These are phyloP conservation scores for Caenorhabditis virilis DNA, from an alignment of 2,888 invertebrate species.

Conservation along the genomic window DNA sequence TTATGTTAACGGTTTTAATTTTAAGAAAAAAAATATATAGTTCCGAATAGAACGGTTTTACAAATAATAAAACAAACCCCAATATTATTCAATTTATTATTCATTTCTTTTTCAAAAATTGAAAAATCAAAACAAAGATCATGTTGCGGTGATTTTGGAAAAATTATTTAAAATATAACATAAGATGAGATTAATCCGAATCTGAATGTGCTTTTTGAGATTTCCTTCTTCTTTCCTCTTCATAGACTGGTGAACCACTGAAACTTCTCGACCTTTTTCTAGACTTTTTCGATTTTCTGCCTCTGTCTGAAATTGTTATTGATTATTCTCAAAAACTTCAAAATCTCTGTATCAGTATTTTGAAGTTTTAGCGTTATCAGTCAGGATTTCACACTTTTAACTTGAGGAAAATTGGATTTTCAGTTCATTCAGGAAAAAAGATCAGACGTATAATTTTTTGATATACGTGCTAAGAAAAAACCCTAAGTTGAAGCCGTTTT, in stretches of 20 bases:
- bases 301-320: slow-evolving; percentile 16
- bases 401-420: too few relatives aligned
- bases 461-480: not conserved
- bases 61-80: too few relatives aligned
- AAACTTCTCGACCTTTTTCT: slow-evolving; percentile 25
- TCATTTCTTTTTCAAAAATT: not conserved
- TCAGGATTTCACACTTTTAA: too few relatives aligned
- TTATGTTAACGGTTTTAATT: too few relatives aligned
- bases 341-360: too few relatives aligned
- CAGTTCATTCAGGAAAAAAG: not conserved
- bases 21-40: too few relatives aligned
- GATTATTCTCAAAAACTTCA: not conserved
- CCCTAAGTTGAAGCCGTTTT: not conserved
- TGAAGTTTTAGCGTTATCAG: too few relatives aligned
- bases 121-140: not conserved
- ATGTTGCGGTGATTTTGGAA: too few relatives aligned
- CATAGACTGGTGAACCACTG: slow-evolving; percentile 17
- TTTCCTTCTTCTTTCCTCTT: slow-evolving; percentile 19
- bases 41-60: too few relatives aligned
- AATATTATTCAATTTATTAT: too few relatives aligned
- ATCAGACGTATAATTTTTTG: not conserved
- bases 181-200: not conserved
- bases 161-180: too few relatives aligned
- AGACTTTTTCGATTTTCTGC: slow-evolving; percentile 24
- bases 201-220: not conserved